These are phyloP conservation scores for Zoanthus sansibaricus DNA, from an alignment of 92 coral and sea anemone species.

Conservation along the genomic window DNA sequence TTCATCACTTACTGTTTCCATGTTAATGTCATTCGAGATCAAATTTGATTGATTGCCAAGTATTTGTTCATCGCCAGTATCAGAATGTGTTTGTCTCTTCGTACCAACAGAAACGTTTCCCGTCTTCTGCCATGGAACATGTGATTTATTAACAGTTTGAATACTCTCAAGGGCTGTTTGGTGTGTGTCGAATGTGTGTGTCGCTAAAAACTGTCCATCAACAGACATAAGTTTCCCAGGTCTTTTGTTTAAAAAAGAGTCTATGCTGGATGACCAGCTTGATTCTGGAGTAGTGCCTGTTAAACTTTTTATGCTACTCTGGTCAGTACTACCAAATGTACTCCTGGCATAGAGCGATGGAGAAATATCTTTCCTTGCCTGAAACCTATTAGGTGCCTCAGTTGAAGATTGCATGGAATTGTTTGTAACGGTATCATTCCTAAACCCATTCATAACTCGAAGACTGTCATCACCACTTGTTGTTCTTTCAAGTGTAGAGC, in stretches of 20 bases:
- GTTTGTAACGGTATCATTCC: background rate
- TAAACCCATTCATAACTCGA: background rate
- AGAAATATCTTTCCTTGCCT: background rate
- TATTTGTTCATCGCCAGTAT: background rate
- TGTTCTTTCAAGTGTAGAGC: background rate
- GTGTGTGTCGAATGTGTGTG: background rate
- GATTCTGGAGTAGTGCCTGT: slow-evolving; percentile 5
- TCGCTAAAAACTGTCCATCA: background rate
- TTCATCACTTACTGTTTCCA: background rate
- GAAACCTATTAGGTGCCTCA: background rate
- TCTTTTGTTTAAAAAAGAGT: background rate
- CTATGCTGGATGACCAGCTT: background rate
- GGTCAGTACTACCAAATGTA: background rate
- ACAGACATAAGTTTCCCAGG: background rate
- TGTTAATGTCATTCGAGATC: slow-evolving; percentile 19
- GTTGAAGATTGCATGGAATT: background rate
- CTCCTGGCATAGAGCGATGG: background rate
- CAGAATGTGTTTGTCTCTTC: background rate
- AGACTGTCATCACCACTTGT: background rate
- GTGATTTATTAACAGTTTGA: background rate
- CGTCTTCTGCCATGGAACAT: background rate
- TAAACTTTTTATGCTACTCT: background rate
- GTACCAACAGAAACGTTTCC: background rate
- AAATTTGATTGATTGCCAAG: background rate
- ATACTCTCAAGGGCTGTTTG: background rate